Percentiles rank a stretch among this genome's conserved stretches.
Evolutionary conservation across 2,113 vertebrate genomes (phyloP).

Genomic region (Amazona guildingii): DNA sequence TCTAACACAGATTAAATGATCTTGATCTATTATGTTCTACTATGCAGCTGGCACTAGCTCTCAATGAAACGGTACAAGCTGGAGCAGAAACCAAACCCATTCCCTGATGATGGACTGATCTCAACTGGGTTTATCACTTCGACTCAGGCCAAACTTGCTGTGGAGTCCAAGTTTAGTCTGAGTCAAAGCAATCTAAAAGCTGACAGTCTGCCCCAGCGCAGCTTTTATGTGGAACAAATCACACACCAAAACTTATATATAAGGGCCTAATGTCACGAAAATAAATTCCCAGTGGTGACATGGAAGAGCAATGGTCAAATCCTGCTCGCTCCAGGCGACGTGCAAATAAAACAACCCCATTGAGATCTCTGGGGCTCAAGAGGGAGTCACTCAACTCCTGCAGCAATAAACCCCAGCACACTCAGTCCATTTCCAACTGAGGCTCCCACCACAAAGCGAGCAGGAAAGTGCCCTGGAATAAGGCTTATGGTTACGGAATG

Average conservation of each 20-base stretch:
- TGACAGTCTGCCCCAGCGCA: background rate
- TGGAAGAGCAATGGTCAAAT: background rate
- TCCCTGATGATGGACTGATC: background rate
- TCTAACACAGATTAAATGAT: background rate
- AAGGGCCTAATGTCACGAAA: background rate
- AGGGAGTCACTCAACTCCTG: background rate
- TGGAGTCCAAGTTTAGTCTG: background rate
- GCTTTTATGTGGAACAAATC: background rate
- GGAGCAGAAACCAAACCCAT: background rate
- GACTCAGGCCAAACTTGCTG: background rate
- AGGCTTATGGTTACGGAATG: background rate
- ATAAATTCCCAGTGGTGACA: background rate
- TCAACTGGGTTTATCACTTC: background rate
- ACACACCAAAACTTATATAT: background rate
- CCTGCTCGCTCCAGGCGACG: background rate
- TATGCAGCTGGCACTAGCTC: background rate
- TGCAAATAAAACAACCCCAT: background rate
- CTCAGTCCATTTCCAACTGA: background rate
- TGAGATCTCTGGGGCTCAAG: background rate
- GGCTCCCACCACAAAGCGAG: background rate
- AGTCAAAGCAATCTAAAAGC: background rate
- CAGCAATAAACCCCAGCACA: background rate
- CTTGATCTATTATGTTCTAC: background rate
- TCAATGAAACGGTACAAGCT: background rate
- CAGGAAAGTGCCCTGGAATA: background rate